These are phyloP conservation scores for Cryptus armator DNA, from an alignment of 2,888 invertebrate genomes.

Conservation along the genomic window DNA sequence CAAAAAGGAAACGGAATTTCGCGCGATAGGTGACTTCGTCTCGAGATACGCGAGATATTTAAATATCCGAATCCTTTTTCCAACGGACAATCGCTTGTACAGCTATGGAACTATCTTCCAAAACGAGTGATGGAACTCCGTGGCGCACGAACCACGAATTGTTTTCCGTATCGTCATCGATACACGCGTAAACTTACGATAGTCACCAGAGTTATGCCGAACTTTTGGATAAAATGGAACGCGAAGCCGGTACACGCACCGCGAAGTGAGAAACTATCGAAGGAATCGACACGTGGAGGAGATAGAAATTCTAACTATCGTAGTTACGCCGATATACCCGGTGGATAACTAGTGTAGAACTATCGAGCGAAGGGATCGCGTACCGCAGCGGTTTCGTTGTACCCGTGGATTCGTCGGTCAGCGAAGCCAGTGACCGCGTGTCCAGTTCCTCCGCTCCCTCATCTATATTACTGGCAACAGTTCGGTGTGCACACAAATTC, in stretches of 20 bases:
- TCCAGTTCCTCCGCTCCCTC: constrained; percentile 10
- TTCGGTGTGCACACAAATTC: constrained; percentile 29
- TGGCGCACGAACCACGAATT: neutral
- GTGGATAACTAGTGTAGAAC: constrained; percentile 15
- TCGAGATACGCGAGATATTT: too few species aligned
- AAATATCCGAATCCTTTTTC: too few species aligned
- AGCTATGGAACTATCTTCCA: too few species aligned
- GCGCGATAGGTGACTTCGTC: neutral
- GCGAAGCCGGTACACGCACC: neutral
- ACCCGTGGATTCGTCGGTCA: constrained; percentile 43
- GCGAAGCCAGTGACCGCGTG: constrained; percentile 30
- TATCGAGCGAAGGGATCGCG: constrained; percentile 36
- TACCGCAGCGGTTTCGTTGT: constrained; percentile 29
- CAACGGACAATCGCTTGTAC: too few species aligned
- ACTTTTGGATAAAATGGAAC: neutral
- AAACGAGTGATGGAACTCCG: neutral
- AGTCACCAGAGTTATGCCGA: neutral
- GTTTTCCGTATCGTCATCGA: neutral
- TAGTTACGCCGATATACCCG: constrained; percentile 14
- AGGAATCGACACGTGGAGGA: neutral
- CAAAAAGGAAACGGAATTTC: neutral
- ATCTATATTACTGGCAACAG: constrained; percentile 46
- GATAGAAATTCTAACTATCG: constrained; percentile 19
- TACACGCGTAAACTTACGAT: neutral
- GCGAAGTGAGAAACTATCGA: neutral